Conservation (phyloP, 2,797 vertebrate genomes). For the Distichodus sexfasciatus region DNA sequence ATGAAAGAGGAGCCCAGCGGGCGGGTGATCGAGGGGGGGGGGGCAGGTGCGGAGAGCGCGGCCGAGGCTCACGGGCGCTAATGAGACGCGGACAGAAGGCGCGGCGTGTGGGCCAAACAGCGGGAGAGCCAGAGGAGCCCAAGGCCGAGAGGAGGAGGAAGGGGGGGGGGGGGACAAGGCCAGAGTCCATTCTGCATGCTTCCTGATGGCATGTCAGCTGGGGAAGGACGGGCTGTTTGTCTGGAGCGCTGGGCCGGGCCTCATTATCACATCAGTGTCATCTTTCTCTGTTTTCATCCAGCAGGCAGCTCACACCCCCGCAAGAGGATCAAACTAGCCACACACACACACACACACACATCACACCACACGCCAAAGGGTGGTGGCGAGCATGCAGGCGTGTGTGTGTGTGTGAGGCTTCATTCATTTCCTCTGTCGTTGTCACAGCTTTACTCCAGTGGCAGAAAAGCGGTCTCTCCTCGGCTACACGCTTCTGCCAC, state of each 20-base stretch:
- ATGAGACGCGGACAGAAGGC: constrained; percentile 46
- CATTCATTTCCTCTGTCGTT: constrained; percentile 9
- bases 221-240: constrained; percentile 43
- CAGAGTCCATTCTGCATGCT: constrained; percentile 11
- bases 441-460: not conserved
- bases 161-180: too few species aligned
- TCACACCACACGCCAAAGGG: not conserved
- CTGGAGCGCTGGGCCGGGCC: constrained; percentile 50
- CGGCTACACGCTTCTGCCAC: not conserved
- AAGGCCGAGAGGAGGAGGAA: too few species aligned
- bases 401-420: constrained; percentile 21
- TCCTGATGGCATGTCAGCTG: constrained; percentile 49
- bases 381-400: too few species aligned
- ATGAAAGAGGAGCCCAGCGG: constrained; percentile 21
- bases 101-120: not conserved
- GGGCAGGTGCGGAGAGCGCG: constrained; percentile 4
- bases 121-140: not conserved
- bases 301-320: constrained; percentile 59
- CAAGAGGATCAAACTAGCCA: constrained; percentile 38
- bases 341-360: constrained; percentile 5
- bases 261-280: constrained; percentile 68
- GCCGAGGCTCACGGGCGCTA: constrained; percentile 6
- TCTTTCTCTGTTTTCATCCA: constrained; percentile 65
- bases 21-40: constrained; percentile 3
- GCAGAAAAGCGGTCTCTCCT: not conserved